Evolutionary conservation across 2,797 vertebrate species (phyloP), one percentile per base, ranked within the genome.

Genomic region (Propithecus deckenii): DNA sequence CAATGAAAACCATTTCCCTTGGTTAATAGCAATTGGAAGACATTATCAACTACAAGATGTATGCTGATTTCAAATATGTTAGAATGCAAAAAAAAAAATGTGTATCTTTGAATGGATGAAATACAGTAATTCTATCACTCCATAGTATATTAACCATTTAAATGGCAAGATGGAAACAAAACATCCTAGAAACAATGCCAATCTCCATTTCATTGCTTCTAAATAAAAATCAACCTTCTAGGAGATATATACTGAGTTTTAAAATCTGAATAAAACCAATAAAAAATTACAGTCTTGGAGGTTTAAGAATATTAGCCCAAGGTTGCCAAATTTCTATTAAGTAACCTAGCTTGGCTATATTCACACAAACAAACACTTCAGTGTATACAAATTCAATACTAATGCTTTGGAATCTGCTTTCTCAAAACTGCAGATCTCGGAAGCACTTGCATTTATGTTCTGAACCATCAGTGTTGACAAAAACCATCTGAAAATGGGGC

Each of bases 401-500:
- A 75, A 84, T 65, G 13, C 23, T 95, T 76, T 94, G 7, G 11
- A 92, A 72, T 57, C 38, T 46, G 38, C 41, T 89, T 96, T 76
- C 48, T 79, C 90, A 92, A 95, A 85, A 94, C 23, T 41, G 7
- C 41, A 86, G 28, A 20, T 91, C 72, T 89, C 46, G 13, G 65
- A 93, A 95, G 35, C 46, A 90, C 41, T 91, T 75, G 57, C 35
- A 67, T 88, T 95, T 91, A 59, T 84, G 95, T 97, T 96, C 65
- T 46, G 50, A 94, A 83, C 7, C 69, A 61, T 91, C 57, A 20
- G 3, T 81, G 30, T 72, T 91, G 71, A 80, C 69, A 50, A 93
- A 97, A 97, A 94, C 22, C 61, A 52, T 84, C 74, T 76, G 72
- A 88, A 94, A 95, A 86, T 96, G n/a, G 95, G n/a, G 50, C 32